Base-by-base conservation (phyloP, 2,888 invertebrate species). In the Alitta virens region DNA sequence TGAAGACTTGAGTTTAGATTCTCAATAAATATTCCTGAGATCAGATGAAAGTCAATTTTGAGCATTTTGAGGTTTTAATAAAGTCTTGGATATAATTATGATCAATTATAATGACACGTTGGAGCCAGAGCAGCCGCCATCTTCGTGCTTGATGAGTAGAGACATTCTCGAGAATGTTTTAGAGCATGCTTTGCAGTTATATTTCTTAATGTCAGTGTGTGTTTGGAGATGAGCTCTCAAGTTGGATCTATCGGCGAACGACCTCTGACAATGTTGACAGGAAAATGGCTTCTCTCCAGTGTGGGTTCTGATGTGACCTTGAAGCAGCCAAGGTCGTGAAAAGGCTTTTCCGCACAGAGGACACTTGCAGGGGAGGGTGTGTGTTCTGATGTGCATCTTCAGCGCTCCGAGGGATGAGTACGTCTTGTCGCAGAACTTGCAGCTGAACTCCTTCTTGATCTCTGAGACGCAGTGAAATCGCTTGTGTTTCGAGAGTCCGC, bases 341-440 rank as follows among this genome's bases (percentile, higher is more conserved):
- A 98, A 98, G 3, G 96, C 95, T 80, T 98, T 98, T 25, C 96
- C 96, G 80, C 97, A 98, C 52, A 95, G 86, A 73, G 91, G 90
- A 77, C 97, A 98, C 83, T 95, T 95, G 86, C 96, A 97, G 14
- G 97, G 97, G 74, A 97, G 84, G 1, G 97, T 98, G 83, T 98
- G 97, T 3, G 97, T 98, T 68, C 97, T 88, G 72, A 98, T 97
- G 85, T 98, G 97, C 97, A 98, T 98, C 84, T 97, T 98, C 14
- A 98, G 86, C 0, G 97, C 97, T 1, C 97, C 97, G 70, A 96
- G 84, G 0, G 94, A 94, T 14, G 92, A 91, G 84, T 98, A 98
- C 24, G 92, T 91, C 83, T 98, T 98, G 67, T 94, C 92, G 85
- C 97, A 98, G 82, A 91, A 92, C 81, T 96, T 95, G 85, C 97